Percentiles rank a stretch among this genome's conserved stretches.
Conservation (phyloP, 2,888 invertebrate genomes). For the Amblyjoppa fuscipennis region DNA sequence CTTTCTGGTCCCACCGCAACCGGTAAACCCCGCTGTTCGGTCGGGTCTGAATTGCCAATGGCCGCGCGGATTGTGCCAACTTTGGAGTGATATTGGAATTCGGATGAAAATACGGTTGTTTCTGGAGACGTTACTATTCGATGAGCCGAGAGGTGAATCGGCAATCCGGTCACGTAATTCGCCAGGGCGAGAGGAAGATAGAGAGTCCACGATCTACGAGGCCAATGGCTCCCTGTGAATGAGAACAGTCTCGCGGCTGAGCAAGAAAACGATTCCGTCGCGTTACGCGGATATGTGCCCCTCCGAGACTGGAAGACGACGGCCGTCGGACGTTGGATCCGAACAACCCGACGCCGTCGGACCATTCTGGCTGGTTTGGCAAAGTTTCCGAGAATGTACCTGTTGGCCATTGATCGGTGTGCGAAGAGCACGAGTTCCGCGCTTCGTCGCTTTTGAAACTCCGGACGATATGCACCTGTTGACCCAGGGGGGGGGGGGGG, state of each 20-base stretch:
- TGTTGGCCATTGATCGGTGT: neutral
- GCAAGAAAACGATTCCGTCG: slow-evolving; percentile 40
- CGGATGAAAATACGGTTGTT: slow-evolving; percentile 53
- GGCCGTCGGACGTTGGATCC: slow-evolving; percentile 1
- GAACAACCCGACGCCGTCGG: neutral
- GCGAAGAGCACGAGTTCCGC: neutral
- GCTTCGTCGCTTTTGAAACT: neutral
- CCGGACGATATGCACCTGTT: neutral
- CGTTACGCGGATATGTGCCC: neutral
- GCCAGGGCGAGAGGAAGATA: slow-evolving; percentile 3
- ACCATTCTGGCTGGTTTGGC: neutral
- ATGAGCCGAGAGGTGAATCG: slow-evolving; percentile 41
- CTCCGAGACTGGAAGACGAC: slow-evolving; percentile 23
- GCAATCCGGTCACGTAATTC: slow-evolving; percentile 64
- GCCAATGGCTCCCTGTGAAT: slow-evolving; percentile 23
- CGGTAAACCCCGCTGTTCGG: slow-evolving; percentile 11
- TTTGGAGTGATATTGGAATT: slow-evolving; percentile 67
- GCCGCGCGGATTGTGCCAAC: slow-evolving; percentile 42
- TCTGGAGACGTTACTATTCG: slow-evolving; percentile 45
- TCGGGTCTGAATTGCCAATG: slow-evolving; percentile 50
- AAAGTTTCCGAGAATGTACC: slow-evolving; percentile 2
- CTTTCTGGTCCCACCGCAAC: neutral
- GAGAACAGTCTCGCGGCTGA: slow-evolving; percentile 13
- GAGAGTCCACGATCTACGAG: slow-evolving; percentile 22
- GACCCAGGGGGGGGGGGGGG: too few species aligned